A percentile compares a stretch with the other conserved stretches of the same genome.
These are phyloP conservation scores for Catocala nupta DNA, from an alignment of 2,888 invertebrate species.

Conservation along the genomic window DNA sequence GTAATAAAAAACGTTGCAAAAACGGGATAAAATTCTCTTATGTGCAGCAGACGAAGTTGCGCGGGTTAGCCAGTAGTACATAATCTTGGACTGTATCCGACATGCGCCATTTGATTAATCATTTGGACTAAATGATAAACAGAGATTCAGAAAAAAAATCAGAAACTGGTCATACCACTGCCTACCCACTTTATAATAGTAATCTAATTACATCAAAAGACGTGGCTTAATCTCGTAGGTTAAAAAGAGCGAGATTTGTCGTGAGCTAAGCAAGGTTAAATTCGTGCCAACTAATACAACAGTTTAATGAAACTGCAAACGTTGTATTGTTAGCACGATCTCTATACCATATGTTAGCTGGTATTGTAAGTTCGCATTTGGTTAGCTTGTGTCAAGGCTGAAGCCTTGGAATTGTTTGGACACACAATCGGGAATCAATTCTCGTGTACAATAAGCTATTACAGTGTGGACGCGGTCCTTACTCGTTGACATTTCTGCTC, in stretches of 20 bases:
- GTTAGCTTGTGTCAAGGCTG: conserved; percentile 70
- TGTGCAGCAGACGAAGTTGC: too few relatives aligned
- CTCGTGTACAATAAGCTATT: conserved; percentile 35
- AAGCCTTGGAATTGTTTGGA: conserved; percentile 66
- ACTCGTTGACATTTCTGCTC: too few relatives aligned
- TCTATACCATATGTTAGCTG: conserved; percentile 42
- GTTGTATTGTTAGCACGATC: conserved; percentile 46
- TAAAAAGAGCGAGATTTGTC: conserved; percentile 37
- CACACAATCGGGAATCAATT: conserved; percentile 65
- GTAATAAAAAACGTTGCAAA: too few relatives aligned
- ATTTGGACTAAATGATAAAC: too few relatives aligned
- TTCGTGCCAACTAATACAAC: conserved; percentile 34
- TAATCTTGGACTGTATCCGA: too few relatives aligned
- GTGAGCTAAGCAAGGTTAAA: conserved; percentile 43
- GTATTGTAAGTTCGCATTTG: conserved; percentile 64
- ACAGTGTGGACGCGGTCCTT: not conserved
- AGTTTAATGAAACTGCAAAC: conserved; percentile 44
- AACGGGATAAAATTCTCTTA: too few relatives aligned
- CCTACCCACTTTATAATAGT: not conserved
- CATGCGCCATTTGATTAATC: too few relatives aligned
- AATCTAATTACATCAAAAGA: not conserved
- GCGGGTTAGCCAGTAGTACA: too few relatives aligned
- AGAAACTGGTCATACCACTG: too few relatives aligned
- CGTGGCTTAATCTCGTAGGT: conserved; percentile 32
- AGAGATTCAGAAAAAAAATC: too few relatives aligned